Evolutionary conservation across 2,113 vertebrate genomes (phyloP).

Genomic region (Psammodynastes pulverulentus): DNA sequence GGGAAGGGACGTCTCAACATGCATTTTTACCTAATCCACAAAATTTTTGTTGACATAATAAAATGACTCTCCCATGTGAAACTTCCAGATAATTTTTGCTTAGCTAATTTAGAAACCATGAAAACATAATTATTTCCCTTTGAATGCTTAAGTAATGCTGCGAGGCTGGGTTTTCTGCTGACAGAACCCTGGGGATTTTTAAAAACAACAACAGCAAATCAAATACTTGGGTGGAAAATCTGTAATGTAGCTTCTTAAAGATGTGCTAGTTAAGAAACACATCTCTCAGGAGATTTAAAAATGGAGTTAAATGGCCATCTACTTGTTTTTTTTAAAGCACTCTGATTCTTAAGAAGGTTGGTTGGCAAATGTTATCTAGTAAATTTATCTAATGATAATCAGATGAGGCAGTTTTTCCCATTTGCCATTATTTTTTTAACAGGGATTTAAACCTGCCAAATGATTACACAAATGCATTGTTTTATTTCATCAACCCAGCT

Average conservation of each 20-base stretch:
- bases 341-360: neutral
- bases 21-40: constrained; percentile 38
- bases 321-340: neutral
- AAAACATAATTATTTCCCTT: constrained; percentile 65
- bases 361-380: neutral
- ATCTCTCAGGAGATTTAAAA: neutral
- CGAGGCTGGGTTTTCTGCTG: constrained; percentile 50
- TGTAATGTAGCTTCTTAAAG: constrained; percentile 11
- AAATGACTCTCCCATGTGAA: constrained; percentile 58
- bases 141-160: constrained; percentile 59
- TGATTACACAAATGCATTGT: neutral
- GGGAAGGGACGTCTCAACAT: constrained; percentile 15
- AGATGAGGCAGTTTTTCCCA: neutral
- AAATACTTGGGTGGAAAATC: constrained; percentile 48
- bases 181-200: constrained; percentile 40
- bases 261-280: constrained; percentile 22
- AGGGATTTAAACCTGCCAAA: neutral
- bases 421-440: neutral
- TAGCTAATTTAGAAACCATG: constrained; percentile 61
- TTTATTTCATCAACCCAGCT: neutral
- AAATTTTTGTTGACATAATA: constrained; percentile 62
- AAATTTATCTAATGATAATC: fast-evolving
- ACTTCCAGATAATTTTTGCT: constrained; percentile 53
- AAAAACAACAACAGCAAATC: constrained; percentile 26
- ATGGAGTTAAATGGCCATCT: neutral